These are phyloP conservation scores for Agapostemon virescens DNA, from an alignment of 2,888 invertebrate genomes.

Conservation along the genomic window DNA sequence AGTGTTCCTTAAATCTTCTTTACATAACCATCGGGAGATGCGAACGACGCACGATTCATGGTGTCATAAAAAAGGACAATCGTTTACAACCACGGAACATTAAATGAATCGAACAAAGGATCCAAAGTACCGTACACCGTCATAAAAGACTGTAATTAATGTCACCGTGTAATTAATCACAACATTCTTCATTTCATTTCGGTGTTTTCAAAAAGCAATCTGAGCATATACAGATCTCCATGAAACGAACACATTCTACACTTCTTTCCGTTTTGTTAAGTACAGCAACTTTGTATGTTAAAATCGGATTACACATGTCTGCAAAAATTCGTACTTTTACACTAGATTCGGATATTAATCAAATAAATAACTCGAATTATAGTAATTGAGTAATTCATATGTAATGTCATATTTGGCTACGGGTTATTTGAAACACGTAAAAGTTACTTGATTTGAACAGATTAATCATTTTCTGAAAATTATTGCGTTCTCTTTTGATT, in stretches of 20 bases:
- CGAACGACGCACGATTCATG: slow-evolving; percentile 1
- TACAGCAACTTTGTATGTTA: too few species aligned
- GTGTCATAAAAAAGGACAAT: slow-evolving; percentile 1
- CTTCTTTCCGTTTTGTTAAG: too few species aligned
- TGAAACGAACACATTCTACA: background rate
- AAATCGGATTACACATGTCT: too few species aligned
- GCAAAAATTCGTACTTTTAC: too few species aligned
- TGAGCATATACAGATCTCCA: background rate
- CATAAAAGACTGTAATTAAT: background rate
- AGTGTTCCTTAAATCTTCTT: slow-evolving; percentile 9
- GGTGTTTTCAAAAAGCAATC: background rate
- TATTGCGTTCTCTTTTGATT: too few species aligned
- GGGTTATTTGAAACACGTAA: too few species aligned
- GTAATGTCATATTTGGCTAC: too few species aligned
- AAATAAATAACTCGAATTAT: too few species aligned
- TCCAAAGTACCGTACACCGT: background rate
- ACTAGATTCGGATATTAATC: too few species aligned
- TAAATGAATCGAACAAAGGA: slow-evolving; percentile 6
- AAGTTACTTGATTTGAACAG: too few species aligned
- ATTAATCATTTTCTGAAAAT: too few species aligned
- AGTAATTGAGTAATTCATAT: too few species aligned
- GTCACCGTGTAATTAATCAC: background rate
- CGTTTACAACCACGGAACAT: background rate
- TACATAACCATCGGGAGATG: background rate
- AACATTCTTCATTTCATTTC: background rate